Conservation (phyloP, 2,888 invertebrate genomes). For the Ganaspis brasiliensis region DNA sequence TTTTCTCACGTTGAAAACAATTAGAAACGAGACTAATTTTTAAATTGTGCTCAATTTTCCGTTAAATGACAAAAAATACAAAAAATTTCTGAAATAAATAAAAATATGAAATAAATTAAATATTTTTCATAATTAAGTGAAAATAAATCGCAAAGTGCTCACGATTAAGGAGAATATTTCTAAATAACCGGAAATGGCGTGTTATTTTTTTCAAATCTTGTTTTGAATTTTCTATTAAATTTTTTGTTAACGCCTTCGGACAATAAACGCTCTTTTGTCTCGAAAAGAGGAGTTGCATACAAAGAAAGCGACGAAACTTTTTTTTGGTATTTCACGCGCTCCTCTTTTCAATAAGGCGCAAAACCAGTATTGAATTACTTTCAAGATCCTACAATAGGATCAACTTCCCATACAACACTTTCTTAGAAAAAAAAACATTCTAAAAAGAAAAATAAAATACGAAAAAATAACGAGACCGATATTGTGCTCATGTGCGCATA, state of each 20-base stretch:
- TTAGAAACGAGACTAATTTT: too few species aligned
- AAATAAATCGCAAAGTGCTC: too few species aligned
- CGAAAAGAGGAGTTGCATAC: neutral
- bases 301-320: neutral
- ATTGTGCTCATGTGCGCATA: too few species aligned
- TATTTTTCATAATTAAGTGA: too few species aligned
- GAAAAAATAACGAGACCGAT: neutral
- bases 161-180: too few species aligned
- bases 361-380: constrained; percentile 14
- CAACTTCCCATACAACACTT: neutral
- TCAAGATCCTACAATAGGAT: neutral
- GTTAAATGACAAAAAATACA: too few species aligned
- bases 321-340: constrained; percentile 30
- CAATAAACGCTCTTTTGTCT: neutral
- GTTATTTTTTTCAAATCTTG: too few species aligned
- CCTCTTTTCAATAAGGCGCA: constrained; percentile 6
- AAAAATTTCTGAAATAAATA: neutral
- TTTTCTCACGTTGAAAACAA: too few species aligned
- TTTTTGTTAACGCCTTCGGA: neutral
- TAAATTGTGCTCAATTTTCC: too few species aligned
- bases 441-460: neutral
- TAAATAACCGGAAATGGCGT: too few species aligned
- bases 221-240: too few species aligned
- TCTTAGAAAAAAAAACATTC: neutral
- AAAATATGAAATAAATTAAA: neutral